A percentile compares a stretch with the other conserved stretches of the same genome.
These are phyloP conservation scores for Montipora cactus DNA, from an alignment of 64 coral and sea anemone genomes.

Conservation along the genomic window DNA sequence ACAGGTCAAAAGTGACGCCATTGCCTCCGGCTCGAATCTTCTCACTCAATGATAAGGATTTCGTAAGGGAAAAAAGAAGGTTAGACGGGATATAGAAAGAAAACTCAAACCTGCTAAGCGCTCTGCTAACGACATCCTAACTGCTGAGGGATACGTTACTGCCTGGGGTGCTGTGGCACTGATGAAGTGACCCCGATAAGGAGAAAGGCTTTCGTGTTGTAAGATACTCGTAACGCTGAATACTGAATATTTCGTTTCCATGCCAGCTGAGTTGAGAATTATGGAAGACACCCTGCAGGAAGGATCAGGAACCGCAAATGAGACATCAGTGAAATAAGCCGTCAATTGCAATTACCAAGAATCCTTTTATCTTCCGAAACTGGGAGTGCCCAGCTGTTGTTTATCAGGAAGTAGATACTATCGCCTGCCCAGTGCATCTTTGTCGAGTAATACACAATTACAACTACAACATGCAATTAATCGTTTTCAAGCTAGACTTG, in stretches of 20 bases:
- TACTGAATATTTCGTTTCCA: constrained; percentile 49
- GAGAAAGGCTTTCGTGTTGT: constrained; percentile 5
- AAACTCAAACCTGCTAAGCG: constrained; percentile 35
- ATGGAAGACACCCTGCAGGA: constrained; percentile 37
- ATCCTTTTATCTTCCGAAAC: constrained; percentile 54
- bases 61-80: background rate
- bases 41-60: background rate
- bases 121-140: constrained; percentile 27
- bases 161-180: background rate
- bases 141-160: background rate
- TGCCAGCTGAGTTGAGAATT: constrained; percentile 40
- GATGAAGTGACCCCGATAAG: constrained; percentile 25
- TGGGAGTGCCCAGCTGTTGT: constrained; percentile 28
- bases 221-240: constrained; percentile 28
- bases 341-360: constrained; percentile 21
- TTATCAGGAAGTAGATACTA: constrained; percentile 45
- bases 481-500: background rate
- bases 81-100: background rate
- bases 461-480: background rate
- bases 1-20: constrained; percentile 48
- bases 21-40: background rate
- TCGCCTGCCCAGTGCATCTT: background rate
- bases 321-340: constrained; percentile 14
- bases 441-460: constrained; percentile 7
- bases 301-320: constrained; percentile 57